Conservation (phyloP, 2,888 invertebrate species). For the Actias luna region DNA sequence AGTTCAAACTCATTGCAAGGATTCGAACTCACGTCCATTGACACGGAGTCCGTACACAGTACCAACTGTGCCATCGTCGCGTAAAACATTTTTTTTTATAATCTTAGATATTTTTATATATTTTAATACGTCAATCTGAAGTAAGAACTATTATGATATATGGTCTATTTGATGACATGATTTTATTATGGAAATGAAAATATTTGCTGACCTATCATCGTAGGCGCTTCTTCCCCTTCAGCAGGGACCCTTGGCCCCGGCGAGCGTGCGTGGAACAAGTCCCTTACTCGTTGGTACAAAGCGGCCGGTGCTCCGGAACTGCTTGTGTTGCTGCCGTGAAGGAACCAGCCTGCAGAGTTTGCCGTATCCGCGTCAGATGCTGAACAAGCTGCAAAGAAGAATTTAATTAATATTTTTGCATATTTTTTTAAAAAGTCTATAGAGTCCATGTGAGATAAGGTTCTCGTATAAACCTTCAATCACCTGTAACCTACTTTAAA, state of each 20-base stretch:
- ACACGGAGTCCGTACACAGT: too few relatives aligned
- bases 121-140: too few relatives aligned
- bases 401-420: neutral
- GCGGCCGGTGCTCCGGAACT: conserved; percentile 83
- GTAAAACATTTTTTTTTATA: too few relatives aligned
- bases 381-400: conserved; percentile 66
- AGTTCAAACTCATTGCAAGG: too few relatives aligned
- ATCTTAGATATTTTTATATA: too few relatives aligned
- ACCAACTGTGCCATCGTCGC: too few relatives aligned
- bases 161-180: too few relatives aligned
- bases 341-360: conserved; percentile 85
- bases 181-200: too few relatives aligned
- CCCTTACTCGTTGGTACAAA: conserved; percentile 91
- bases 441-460: too few relatives aligned
- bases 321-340: conserved; percentile 82
- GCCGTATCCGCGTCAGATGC: conserved; percentile 80
- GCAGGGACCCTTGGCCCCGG: conserved; percentile 72
- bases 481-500: neutral
- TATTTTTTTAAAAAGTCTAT: neutral
- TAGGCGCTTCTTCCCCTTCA: conserved; percentile 74
- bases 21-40: too few relatives aligned
- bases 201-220: conserved; percentile 71
- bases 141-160: too few relatives aligned
- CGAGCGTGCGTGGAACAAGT: conserved; percentile 86
- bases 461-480: neutral